Percentiles rank a stretch among this genome's conserved stretches.
Evolutionary conservation across 2,797 vertebrate genomes (phyloP).

Genomic region (Brotogeris chrysoptera): DNA sequence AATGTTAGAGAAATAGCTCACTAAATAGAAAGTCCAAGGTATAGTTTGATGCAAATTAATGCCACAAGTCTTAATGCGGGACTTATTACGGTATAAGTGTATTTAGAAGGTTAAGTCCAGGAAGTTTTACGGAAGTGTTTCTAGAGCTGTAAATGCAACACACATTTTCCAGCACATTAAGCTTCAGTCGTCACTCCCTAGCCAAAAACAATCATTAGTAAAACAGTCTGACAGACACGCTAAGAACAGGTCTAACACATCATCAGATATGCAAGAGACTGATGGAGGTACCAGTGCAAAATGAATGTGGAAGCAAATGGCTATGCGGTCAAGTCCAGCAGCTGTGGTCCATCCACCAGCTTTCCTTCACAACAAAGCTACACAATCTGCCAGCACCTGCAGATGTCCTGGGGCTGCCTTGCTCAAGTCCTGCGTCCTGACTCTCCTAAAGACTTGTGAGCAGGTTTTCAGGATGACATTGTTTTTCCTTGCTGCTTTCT

Average conservation of each 20-base stretch:
- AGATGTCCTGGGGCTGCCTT: background rate
- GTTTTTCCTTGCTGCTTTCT: background rate
- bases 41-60: background rate
- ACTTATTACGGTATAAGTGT: background rate
- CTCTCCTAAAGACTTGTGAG: background rate
- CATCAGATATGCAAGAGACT: background rate
- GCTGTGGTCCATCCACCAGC: background rate
- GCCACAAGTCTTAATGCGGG: background rate
- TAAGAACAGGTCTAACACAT: background rate
- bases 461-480: background rate
- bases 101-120: background rate
- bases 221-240: background rate
- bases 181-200: background rate
- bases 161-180: background rate
- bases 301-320: background rate
- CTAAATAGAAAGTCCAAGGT: background rate
- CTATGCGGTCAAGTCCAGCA: background rate
- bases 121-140: background rate
- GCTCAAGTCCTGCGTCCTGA: background rate
- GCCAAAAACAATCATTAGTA: background rate
- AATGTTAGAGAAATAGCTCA: background rate
- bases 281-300: background rate
- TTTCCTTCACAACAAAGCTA: background rate
- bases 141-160: slow-evolving; percentile 1
- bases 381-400: background rate